Evolutionary conservation across 2,888 invertebrate species (phyloP), one percentile per base, ranked within the genome.

Genomic region (Stenodema calcarata): DNA sequence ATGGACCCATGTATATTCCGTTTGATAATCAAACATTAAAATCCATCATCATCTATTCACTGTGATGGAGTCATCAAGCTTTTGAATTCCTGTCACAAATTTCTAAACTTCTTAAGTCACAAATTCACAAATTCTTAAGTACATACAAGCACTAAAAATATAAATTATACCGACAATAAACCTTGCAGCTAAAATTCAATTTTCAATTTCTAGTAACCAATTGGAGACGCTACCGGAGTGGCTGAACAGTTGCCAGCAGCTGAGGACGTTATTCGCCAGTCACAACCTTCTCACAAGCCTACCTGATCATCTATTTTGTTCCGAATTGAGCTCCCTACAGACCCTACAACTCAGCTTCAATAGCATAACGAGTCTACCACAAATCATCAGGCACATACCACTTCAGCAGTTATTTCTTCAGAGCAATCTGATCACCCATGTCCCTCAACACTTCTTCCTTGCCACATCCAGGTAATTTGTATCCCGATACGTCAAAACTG

Each of bases 311-410:
- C 90, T 96, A 73, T 94, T 96, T 89, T 94, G 94, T 90, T 95
- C 95, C 89, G 95, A 96, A 91, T 93, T 95, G 81, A 94, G 94
- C 80, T 94, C 94, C 88, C 92, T 96, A 50, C 94, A 94, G 89
- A 95, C 94, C 47, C 91, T 96, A 28, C 95, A 95, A 90, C 92
- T 96, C 73, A 95, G 95, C 23, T 96, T 96, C 91, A 96, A 96
- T 90, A 94, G 94, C 91, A 92, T 96, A 87, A 93, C 94, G 88
- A 93, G 93, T 78, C 92, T 96, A 62, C 96, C 96, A n/a, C 93
- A 94, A 44, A 94, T 95, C 90, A 94, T 95, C 88, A 90, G 93
- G 75, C 91, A 92, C 88, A 91, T 95, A 78, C 95, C 95, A 0
- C 91, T 95, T 90, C 92, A 92, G 85, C 92, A 92, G 88, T 90